These are phyloP conservation scores for Leuctra nigra DNA, from an alignment of 2,888 invertebrate genomes.

Conservation along the genomic window DNA sequence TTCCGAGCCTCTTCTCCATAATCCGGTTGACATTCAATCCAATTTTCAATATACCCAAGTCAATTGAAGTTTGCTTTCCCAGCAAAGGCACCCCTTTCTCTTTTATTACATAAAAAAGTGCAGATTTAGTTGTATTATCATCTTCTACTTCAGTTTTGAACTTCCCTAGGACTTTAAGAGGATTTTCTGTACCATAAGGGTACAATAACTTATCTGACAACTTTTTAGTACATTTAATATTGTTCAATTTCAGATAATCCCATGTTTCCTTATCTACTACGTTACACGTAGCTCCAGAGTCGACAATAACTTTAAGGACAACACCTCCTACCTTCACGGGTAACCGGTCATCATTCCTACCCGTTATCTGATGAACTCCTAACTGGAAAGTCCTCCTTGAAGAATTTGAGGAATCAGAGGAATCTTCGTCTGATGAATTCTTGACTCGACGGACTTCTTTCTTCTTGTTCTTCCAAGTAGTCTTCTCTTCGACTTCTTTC, in stretches of 20 bases:
- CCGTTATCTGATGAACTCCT: not conserved
- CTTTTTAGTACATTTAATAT: not conserved
- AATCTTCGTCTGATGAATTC: too few relatives aligned
- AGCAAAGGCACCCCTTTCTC: slow-evolving; percentile 17
- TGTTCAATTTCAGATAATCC: slow-evolving; percentile 9
- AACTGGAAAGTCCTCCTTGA: not conserved
- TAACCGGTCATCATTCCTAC: not conserved
- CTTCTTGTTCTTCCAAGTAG: too few relatives aligned
- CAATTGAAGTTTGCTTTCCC: slow-evolving; percentile 18
- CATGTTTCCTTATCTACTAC: slow-evolving; percentile 13
- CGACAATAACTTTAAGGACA: slow-evolving; percentile 6
- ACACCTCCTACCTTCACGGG: slow-evolving; percentile 19
- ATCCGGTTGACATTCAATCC: not conserved
- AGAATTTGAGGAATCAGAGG: too few relatives aligned
- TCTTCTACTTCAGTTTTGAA: slow-evolving; percentile 1
- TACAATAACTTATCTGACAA: not conserved
- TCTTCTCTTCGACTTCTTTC: not conserved
- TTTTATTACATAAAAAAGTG: slow-evolving; percentile 17
- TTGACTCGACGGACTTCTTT: too few relatives aligned
- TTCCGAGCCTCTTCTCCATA: not conserved
- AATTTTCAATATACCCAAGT: slow-evolving; percentile 16
- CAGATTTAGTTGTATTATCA: not conserved
- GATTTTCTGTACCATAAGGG: slow-evolving; percentile 11
- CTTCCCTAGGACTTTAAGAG: slow-evolving; percentile 8
- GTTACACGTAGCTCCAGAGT: slow-evolving; percentile 18